Base-by-base conservation (phyloP, 2,888 invertebrate species). In the Cinara cedri region DNA sequence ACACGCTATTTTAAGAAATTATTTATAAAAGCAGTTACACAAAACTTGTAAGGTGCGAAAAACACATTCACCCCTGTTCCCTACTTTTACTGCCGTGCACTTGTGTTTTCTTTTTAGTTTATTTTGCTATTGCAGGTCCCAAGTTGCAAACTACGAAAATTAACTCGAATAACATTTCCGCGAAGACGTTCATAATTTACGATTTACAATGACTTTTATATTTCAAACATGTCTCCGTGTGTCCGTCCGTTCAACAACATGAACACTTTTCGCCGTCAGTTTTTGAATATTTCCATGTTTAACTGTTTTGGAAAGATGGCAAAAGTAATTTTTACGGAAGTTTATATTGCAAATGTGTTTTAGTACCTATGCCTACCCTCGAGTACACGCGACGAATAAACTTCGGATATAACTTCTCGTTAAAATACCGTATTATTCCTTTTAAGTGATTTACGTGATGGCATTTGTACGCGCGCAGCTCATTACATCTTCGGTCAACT, bases 141-240 rank as follows among this genome's bases (percentile, higher is more conserved):
- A 16, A 1, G 46, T 46, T 13, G 2, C 46, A 70, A 68, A 54
- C n/a, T n/a, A n/a, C 14, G 9, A 51, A 54, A 51, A 54, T 66
- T 24, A n/a, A 70, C 42, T 13, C n/a, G 54, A 26, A 34, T 2
- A 70, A 13, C 34, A 42, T 54, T 16, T 11, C 16, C 19, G 34
- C n/a, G 19, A 70, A 70, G 68, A 54, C n/a, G n/a, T 51, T 26
- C 49, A 68, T 68, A 68, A 51, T 54, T 70, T 16, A 54, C 51
- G 34, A 4, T 70, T 70, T 54, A 42, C 19, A 42, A 54, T 54
- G 54, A 70, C 19, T 70, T 70, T 70, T 54, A n/a, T n/a, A 54
- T 70, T 70, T 42, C 9, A 42, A 16, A 19, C 51, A 54, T 70
- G 34, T 70, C 19, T 34, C 54, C 3, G 3, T 6, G 34, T 34